These are phyloP conservation scores for Lysandra coridon DNA, from an alignment of 2,888 invertebrate genomes.

Conservation along the genomic window DNA sequence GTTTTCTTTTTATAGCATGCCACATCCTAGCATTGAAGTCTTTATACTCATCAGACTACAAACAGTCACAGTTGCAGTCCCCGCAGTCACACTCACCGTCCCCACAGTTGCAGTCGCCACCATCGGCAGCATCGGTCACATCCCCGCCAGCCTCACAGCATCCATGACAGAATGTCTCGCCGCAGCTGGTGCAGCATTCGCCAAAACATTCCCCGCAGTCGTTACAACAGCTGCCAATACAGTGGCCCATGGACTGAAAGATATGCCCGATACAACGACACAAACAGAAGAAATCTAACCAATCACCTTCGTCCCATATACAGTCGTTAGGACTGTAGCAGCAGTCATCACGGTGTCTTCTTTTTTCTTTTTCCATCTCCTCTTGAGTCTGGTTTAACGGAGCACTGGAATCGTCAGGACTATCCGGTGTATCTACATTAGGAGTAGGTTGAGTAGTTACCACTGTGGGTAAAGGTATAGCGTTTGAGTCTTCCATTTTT, in stretches of 20 bases:
- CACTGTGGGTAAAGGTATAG: not conserved
- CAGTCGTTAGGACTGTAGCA: not conserved
- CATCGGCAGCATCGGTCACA: not conserved
- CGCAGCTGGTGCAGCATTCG: not conserved
- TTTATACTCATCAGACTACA: not conserved
- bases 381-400: not conserved
- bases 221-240: not conserved
- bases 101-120: not conserved
- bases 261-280: conserved; percentile 13
- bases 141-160: conserved; percentile 7
- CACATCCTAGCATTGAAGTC: no score
- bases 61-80: not conserved
- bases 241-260: not conserved
- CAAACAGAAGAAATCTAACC: not conserved
- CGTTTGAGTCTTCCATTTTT: not conserved
- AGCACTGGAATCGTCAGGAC: not conserved
- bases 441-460: not conserved
- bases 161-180: not conserved
- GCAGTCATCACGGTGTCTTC: not conserved
- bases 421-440: not conserved
- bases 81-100: conserved; percentile 12
- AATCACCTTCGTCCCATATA: not conserved
- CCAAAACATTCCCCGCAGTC: not conserved
- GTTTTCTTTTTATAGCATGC: not conserved
- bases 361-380: not conserved